Evolutionary conservation across 2,113 vertebrate species (phyloP).

Genomic region (Aramus guarauna): DNA sequence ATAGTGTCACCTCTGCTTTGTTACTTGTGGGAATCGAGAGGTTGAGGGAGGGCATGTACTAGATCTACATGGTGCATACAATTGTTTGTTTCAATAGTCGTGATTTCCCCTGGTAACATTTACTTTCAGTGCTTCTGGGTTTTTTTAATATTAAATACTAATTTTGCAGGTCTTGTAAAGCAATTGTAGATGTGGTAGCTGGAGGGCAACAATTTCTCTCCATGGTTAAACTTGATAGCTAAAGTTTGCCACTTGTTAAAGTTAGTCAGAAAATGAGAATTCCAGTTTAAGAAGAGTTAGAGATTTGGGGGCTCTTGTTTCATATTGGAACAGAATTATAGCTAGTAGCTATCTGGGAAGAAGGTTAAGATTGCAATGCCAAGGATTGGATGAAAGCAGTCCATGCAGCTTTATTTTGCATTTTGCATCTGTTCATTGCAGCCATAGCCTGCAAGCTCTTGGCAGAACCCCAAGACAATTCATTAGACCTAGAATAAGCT

Average conservation of each 20-base stretch:
- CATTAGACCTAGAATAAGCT: conserved; percentile 37
- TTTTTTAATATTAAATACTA: conserved; percentile 38
- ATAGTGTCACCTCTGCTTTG: background rate
- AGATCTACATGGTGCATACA: background rate
- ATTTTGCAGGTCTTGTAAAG: conserved; percentile 41
- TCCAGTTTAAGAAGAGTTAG: background rate
- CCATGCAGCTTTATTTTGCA: conserved; percentile 12
- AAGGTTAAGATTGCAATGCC: background rate
- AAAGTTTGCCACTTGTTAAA: conserved; percentile 20
- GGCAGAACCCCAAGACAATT: conserved; percentile 34
- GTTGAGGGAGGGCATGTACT: background rate
- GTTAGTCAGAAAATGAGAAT: conserved; percentile 3
- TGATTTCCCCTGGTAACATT: background rate
- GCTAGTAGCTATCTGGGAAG: background rate
- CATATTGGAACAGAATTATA: background rate
- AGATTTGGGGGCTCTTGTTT: background rate
- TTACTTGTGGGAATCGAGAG: background rate
- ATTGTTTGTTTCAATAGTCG: background rate
- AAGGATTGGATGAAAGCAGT: conserved; percentile 12
- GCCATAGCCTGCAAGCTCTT: conserved; percentile 10
- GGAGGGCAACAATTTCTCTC: conserved; percentile 20
- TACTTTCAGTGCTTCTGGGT: background rate
- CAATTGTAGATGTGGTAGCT: conserved; percentile 24
- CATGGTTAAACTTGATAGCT: conserved; percentile 1
- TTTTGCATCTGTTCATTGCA: conserved; percentile 35